Evolutionary conservation across 2,888 invertebrate species (phyloP).

Genomic region (Ferrisia virgata): DNA sequence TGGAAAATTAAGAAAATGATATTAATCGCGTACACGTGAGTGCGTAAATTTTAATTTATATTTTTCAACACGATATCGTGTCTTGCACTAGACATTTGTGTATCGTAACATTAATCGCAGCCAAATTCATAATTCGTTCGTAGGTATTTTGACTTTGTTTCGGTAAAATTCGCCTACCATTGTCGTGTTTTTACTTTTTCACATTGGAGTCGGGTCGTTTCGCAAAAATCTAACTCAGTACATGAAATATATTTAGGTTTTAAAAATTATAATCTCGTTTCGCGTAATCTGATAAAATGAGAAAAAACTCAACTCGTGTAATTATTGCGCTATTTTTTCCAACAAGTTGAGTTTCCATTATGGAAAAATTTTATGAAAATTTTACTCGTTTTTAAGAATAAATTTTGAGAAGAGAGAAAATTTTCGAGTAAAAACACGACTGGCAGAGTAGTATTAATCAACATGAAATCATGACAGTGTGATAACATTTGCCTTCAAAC

Average conservation of each 20-base stretch:
- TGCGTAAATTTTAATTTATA: not conserved
- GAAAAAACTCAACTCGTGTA: not conserved
- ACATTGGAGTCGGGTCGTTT: too few species aligned
- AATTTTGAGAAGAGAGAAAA: not conserved
- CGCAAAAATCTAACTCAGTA: too few species aligned
- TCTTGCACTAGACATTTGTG: not conserved
- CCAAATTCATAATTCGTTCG: not conserved
- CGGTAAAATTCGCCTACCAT: not conserved
- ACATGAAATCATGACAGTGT: not conserved
- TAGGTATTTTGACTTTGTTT: not conserved
- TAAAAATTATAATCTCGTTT: not conserved
- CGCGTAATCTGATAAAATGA: not conserved
- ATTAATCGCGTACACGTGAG: not conserved
- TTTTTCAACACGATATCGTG: not conserved
- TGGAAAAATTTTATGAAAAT: not conserved
- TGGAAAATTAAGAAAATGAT: not conserved
- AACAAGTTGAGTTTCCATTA: too few species aligned
- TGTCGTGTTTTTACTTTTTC: not conserved
- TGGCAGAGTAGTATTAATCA: not conserved
- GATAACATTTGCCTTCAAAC: not conserved
- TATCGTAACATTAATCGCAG: not conserved
- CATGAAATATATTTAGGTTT: not conserved
- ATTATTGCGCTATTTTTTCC: not conserved
- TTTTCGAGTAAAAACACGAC: not conserved
- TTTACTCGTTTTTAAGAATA: not conserved